Base-by-base conservation (phyloP, 2,797 vertebrate genomes). In the Xerus rutilus region DNA sequence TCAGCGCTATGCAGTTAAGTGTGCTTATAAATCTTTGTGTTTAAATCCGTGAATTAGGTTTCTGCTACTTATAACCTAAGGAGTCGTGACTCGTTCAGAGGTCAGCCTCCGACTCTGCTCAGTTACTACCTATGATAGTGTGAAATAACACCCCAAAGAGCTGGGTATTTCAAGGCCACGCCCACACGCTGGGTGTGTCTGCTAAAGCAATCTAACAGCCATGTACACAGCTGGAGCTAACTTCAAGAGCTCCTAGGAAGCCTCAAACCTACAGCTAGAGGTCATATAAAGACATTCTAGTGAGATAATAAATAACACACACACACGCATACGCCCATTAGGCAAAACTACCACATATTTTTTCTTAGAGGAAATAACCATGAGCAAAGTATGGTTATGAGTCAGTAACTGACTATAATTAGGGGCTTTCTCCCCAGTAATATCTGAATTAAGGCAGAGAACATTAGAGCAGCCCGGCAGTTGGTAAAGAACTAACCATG, bases 371-470 rank as follows among this genome's bases (percentile, higher is more conserved):
- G 95, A 96, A 92, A 88, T 91, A 90, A 81, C 92, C 82, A 25
- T 28, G 13, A 95, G 88, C 86, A 52, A 93, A 94, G 49, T 73
- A 32, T 35, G n/a, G 73, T 76, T 96, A 72, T 96, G 94, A 93
- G 92, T 97, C 97, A 95, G 62, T 79, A 72, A 81, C 85, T 73
- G 45, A 65, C 90, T 96, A 25, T 82, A 90, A 92, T 90, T 94
- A 94, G 69, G 92, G 97, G 43, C 77, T 97, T 79, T n/a, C 45
- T 49, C 14, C 47, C 43, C 8, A 18, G 73, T 88, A 69, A 95
- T 88, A 88, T 72, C 90, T 95, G 92, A 95, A 91, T 92, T 78
- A 82, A 94, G 82, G 70, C 79, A 79, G 69, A 96, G 92, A 64
- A 69, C 54, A 32, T 35, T 43, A 70, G 39, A 78, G 35, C 39